These are phyloP conservation scores for Eupleurogrammus muticus DNA, from an alignment of 2,797 vertebrate genomes.

Conservation along the genomic window DNA sequence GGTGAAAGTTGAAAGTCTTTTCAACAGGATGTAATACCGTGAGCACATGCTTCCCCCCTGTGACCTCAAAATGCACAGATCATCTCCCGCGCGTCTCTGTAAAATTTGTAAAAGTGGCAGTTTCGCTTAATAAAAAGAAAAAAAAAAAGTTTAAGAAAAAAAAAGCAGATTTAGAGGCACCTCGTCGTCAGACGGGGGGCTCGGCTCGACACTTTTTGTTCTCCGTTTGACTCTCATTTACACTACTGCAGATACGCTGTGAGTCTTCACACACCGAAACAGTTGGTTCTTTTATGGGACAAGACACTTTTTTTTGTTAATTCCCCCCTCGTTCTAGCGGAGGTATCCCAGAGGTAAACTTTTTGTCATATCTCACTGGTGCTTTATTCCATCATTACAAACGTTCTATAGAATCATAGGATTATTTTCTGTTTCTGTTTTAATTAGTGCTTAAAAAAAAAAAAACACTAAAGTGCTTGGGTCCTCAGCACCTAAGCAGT, in stretches of 20 bases:
- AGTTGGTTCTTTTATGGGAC: background rate
- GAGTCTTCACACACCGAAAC: constrained; percentile 37
- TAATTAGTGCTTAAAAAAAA: too few species aligned
- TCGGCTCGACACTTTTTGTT: constrained; percentile 53
- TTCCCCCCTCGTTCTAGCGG: too few species aligned
- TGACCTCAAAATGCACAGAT: constrained; percentile 92
- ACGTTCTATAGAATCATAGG: too few species aligned
- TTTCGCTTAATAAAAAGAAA: constrained; percentile 69
- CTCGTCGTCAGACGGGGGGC: constrained; percentile 36
- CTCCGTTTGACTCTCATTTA: constrained; percentile 38
- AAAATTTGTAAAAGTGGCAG: constrained; percentile 96
- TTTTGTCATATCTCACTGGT: too few species aligned
- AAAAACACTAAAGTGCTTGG: too few species aligned
- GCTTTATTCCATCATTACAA: too few species aligned
- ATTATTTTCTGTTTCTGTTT: too few species aligned
- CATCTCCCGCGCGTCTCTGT: constrained; percentile 92
- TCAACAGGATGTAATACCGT: constrained; percentile 89
- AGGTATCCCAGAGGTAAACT: too few species aligned
- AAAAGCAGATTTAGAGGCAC: constrained; percentile 58
- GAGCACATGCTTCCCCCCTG: constrained; percentile 90
- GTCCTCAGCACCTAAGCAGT: too few species aligned
- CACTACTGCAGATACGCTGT: constrained; percentile 22
- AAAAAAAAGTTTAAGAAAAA: constrained; percentile 75
- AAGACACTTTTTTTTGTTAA: constrained; percentile 14
- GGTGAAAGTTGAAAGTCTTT: constrained; percentile 90